Percentiles rank a stretch among this genome's conserved stretches.
These are phyloP conservation scores for Epistrophe eligans DNA, from an alignment of 2,888 invertebrate species.

Conservation along the genomic window DNA sequence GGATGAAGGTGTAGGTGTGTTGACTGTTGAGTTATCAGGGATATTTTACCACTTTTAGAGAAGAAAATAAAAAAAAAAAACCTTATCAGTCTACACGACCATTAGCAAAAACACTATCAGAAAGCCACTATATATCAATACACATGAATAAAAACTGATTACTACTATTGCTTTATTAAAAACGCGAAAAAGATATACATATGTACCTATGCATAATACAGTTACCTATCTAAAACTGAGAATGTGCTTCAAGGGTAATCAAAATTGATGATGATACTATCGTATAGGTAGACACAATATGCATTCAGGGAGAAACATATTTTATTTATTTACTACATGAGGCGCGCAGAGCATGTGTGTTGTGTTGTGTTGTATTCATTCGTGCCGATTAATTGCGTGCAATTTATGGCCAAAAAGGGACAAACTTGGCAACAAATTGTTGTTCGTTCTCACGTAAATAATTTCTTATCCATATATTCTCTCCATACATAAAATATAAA, in stretches of 20 bases:
- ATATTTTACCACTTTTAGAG: slow-evolving; percentile 12
- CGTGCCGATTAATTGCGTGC: slow-evolving; percentile 52
- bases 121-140: not conserved
- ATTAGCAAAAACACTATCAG: not conserved
- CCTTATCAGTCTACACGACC: slow-evolving; percentile 15
- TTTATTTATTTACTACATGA: slow-evolving; percentile 14
- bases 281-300: slow-evolving; percentile 30
- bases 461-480: not conserved
- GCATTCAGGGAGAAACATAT: slow-evolving; percentile 37
- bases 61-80: not conserved
- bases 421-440: slow-evolving; percentile 11
- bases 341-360: not conserved
- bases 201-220: not conserved
- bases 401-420: slow-evolving; percentile 37
- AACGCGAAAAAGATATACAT: not conserved
- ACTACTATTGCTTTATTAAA: not conserved
- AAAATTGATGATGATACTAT: slow-evolving; percentile 47
- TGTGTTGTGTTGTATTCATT: not conserved
- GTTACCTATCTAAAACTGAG: not conserved
- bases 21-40: slow-evolving; percentile 40
- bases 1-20: not conserved
- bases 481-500: not conserved
- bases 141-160: not conserved
- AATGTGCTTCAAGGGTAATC: slow-evolving; percentile 27
- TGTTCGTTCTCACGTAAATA: slow-evolving; percentile 22